A percentile compares a stretch with the other conserved stretches of the same genome.
phyloP scores from a whole-genome alignment of 30 jellyfish, hydroid and myxozoan species.

The Aurelia sp. region DNA sequence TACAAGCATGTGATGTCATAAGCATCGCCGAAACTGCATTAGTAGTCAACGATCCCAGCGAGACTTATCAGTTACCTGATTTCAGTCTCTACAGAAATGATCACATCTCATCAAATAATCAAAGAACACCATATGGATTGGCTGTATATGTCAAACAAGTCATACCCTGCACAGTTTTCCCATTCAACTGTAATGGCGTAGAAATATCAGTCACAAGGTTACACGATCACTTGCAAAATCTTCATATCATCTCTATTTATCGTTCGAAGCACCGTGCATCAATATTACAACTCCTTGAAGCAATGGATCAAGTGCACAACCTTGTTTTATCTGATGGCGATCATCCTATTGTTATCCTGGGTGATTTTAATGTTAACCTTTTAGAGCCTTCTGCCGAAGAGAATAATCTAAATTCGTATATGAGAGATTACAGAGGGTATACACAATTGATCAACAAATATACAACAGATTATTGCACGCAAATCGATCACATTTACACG shows the following conservation, averaged over 20 bases:
- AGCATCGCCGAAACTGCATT: slow-evolving; percentile 23
- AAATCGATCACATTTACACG: slow-evolving; percentile 14
- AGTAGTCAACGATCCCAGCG: too few species aligned
- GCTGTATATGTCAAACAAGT: slow-evolving; percentile 14
- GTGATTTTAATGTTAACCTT: slow-evolving; percentile 42
- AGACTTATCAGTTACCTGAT: background rate
- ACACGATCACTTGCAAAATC: too few species aligned
- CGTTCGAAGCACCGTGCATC: background rate
- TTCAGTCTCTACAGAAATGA: slow-evolving; percentile 30
- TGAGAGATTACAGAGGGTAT: slow-evolving; percentile 1
- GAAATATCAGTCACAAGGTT: slow-evolving; percentile 2
- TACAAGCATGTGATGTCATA: slow-evolving; percentile 9
- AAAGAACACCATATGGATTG: background rate
- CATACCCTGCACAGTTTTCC: background rate
- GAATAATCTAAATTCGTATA: background rate
- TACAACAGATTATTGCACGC: slow-evolving; percentile 15
- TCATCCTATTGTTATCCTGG: slow-evolving; percentile 1
- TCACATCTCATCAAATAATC: background rate
- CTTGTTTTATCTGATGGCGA: background rate
- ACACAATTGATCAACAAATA: background rate
- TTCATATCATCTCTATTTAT: background rate
- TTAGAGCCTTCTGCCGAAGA: background rate
- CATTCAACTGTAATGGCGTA: background rate
- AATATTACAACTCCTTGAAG: background rate
- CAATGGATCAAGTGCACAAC: background rate